Evolutionary conservation across 2,888 invertebrate species (phyloP), one percentile per base, ranked within the genome.

Genomic region (Watsonalla cultraria): DNA sequence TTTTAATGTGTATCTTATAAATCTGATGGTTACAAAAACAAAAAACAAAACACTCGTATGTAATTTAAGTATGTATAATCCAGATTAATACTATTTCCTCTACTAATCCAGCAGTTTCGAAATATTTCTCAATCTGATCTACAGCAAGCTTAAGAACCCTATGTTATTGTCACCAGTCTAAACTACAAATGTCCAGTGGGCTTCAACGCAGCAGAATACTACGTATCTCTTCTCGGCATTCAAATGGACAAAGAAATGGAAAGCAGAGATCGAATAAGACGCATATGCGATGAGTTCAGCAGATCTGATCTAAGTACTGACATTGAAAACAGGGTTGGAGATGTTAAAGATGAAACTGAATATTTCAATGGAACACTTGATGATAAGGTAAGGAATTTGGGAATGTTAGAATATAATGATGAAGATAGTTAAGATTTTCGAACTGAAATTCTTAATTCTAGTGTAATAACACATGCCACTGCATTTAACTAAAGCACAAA

Each of bases 121-220:
- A n/a, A n/a, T n/a, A n/a, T n/a, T n/a, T n/a, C n/a, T n/a, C n/a
- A n/a, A n/a, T n/a, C n/a, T n/a, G n/a, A n/a, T n/a, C n/a, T n/a
- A n/a, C n/a, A n/a, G n/a, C n/a, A n/a, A n/a, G n/a, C n/a, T n/a
- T n/a, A n/a, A n/a, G n/a, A n/a, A n/a, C n/a, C 42, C 9, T 37
- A 11, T 11, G 11, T 42, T 11, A 11, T 37, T 55, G 51, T 39
- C 4, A 46, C 0, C 58, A 95, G 95, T 52, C 77, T 95, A 54
- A 93, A 93, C 60, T 92, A 92, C 67, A 84, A 90, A 59, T 94
- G 95, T 72, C 97, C 97, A 0, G 73, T 91, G 15, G 94, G 95
- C 34, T 97, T 94, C 90, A 97, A 97, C 82, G 94, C 95, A 2
- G 96, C 97, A 0, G 98, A 98, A 76, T 96, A 95, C 81, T 96